Evolutionary conservation across 2,797 vertebrate species (phyloP).

Genomic region (Phalanger gymnotis): DNA sequence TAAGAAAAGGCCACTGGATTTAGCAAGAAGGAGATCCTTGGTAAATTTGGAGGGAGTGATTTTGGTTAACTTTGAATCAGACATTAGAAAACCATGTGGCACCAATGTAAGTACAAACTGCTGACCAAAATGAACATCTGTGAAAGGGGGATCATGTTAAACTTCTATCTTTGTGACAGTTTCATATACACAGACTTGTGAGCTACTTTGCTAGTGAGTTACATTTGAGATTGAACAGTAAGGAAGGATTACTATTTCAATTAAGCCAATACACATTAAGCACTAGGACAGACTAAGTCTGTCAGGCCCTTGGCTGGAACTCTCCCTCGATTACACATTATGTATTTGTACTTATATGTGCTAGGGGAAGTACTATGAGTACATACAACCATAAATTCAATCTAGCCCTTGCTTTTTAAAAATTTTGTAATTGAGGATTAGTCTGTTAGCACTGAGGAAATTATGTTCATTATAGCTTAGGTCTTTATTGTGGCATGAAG

Average conservation of each 20-base stretch:
- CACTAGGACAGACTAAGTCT: background rate
- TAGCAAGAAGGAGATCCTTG: background rate
- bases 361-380: background rate
- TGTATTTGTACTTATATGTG: background rate
- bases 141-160: conserved; percentile 4
- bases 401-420: background rate
- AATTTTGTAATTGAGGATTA: background rate
- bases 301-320: background rate
- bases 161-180: background rate
- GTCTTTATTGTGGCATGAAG: background rate
- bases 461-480: background rate
- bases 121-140: conserved; percentile 7
- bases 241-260: background rate
- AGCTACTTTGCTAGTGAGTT: background rate
- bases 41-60: background rate
- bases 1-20: background rate
- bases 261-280: background rate
- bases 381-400: background rate
- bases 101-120: background rate
- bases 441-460: background rate
- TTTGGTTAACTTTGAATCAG: background rate
- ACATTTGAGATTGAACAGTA: background rate
- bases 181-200: background rate
- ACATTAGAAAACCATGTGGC: background rate
- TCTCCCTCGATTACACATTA: background rate